Conservation (phyloP, 1,140 invertebrate genomes). For the Aphidius gifuensis region DNA sequence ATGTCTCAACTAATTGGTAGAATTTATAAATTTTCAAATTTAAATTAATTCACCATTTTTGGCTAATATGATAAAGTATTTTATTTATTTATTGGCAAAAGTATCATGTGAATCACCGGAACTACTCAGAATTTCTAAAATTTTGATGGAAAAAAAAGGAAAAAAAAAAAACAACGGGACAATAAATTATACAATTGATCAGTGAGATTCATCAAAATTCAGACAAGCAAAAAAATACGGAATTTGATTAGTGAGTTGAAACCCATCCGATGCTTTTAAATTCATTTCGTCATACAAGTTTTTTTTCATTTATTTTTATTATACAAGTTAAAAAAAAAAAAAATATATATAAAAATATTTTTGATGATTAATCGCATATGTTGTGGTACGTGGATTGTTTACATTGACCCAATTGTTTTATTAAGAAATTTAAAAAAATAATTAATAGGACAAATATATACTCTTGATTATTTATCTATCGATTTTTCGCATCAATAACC, state of each 20-base stretch:
- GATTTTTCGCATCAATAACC: slow-evolving; percentile 49
- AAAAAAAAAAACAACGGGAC: slow-evolving; percentile 2
- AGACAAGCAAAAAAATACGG: slow-evolving; percentile 21
- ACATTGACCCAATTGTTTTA: slow-evolving; percentile 29
- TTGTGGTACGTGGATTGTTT: slow-evolving; percentile 8
- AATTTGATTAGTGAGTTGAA: slow-evolving; percentile 6
- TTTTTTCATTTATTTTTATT: neutral
- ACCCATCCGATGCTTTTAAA: neutral
- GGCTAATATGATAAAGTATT: neutral
- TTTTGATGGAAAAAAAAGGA: slow-evolving; percentile 19
- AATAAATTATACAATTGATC: slow-evolving; percentile 25
- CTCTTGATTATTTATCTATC: slow-evolving; percentile 42
- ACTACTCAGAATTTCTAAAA: slow-evolving; percentile 33
- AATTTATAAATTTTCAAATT: slow-evolving; percentile 37
- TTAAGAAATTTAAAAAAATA: slow-evolving; percentile 38
- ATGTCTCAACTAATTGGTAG: slow-evolving; percentile 39
- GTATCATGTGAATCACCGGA: slow-evolving; percentile 24
- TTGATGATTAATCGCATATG: neutral
- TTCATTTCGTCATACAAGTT: neutral
- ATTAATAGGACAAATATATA: slow-evolving; percentile 47
- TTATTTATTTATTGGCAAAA: neutral
- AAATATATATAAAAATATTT: too few relatives aligned
- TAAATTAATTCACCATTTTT: slow-evolving; percentile 1
- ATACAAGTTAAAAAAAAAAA: too few relatives aligned
- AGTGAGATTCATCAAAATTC: slow-evolving; percentile 14